Evolutionary conservation across 2,888 invertebrate species (phyloP), one percentile per base, ranked within the genome.

Genomic region (Ditula angustiorana): DNA sequence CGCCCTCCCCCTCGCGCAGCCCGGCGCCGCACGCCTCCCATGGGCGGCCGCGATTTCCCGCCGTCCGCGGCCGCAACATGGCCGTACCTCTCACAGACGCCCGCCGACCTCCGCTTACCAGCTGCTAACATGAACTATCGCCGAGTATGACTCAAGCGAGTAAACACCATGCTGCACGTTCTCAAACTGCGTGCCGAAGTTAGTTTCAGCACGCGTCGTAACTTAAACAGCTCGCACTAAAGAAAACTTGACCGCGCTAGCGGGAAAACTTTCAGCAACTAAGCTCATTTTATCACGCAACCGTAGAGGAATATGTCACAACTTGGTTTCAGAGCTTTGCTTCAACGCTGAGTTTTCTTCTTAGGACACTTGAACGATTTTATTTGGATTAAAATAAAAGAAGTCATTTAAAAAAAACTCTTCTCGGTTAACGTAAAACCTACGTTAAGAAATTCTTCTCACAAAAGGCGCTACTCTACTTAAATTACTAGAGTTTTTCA

Each of bases 1-100:
- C 74, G 69, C 81, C 78, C 75, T 90, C 88, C 86, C 80, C 70
- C 79, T 91, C 85, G 61, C 77, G 66, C 84, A 74, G 74, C 78
- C 75, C 75, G 82, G 82, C 83, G 88, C 82, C 87, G 86, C 83
- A 86, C 90, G 90, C 92, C 92, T 91, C 90, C 91, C 90, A 90
- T 92, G 91, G 92, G 90, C 91, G 92, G 91, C 92, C 84, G 91
- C 90, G 89, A 82, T 91, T 90, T 90, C 88, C 90, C 89, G 88
- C 90, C 85, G 88, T 85, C 81, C 82, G 84, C 75, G 78, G 84
- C 84, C 84, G 81, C 88, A 91, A 91, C 88, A 91, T 91, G 91
- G 92, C 91, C 89, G 91, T 85, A 50, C 50, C 80, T 76, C 79
- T 81, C 77, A 74, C 74, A 79, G 80, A 77, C 77, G 77, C 80